Base-by-base conservation (phyloP, 2,888 invertebrate genomes). In the Adela reaumurella region DNA sequence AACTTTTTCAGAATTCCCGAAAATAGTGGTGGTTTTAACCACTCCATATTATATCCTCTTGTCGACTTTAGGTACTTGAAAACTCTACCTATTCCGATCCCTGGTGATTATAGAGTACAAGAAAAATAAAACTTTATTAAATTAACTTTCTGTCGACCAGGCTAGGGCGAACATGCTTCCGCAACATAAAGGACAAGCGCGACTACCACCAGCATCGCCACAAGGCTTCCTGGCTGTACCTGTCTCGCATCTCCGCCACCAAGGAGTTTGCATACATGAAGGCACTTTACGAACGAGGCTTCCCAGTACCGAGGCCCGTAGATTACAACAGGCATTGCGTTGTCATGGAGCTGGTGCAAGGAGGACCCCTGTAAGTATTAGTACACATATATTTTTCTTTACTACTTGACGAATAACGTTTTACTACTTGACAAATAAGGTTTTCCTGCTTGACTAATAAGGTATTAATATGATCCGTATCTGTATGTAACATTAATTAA, bases 261-360 rank as follows among this genome's bases (percentile, higher is more conserved):
- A 94, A 97, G 76, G 99, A 99, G 76, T 99, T 91, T 77, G 94
- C 97, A 0, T 99, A 96, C 65, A 93, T 99, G 94, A 94, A 92
- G 67, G 97, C 96, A 0, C 72, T 99, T 19, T 82, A 93, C 58
- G 91, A 94, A 3, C 79, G 94, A 55, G 90, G 87, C 11, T 97
- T 99, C 67, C 96, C 97, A 0, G 94, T 99, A 0, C 99, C 99
- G 0, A 87, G 89, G 61, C 97, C 99, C 0, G 84, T 97, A 10
- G 97, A 97, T 70, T 92, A 90, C 58, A 99, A 97, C 68, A 79
- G 92, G 57, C 98, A 99, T 68, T 95, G 97, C 62, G 91, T 99
- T 50, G 83, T 98, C 1, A 99, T 99, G 99, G 92, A 97, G 56
- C 78, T 97, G 2, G 87, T 97, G 17, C 78, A 84, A 55, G 94